Evolutionary conservation across 2,113 vertebrate genomes (phyloP), one percentile per base, ranked within the genome.

Genomic region (Cryptomyrus ogoouensis): DNA sequence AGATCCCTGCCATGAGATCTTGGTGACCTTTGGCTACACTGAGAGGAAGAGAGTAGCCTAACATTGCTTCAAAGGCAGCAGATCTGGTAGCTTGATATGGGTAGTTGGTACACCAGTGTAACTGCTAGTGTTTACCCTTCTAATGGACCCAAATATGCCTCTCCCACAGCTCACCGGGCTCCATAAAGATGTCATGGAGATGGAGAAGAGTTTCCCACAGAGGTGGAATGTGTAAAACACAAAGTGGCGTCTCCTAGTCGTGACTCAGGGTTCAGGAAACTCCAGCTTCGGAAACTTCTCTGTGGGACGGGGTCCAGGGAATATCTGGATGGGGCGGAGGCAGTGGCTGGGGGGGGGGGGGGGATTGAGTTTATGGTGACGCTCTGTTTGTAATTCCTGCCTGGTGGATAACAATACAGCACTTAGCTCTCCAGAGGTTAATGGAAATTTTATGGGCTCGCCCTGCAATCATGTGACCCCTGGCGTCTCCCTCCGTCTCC

Each of bases 381-480:
- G 96, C 97, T 98, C 96, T 98, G 98, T 99, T 98, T 99, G 97
- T 96, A 97, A 97, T 96, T 97, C 97, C 97, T 98, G 98, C 97
- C 98, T 98, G 97, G 96, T 96, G 97, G 97, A 97, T 98, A 97
- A 97, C 98, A 98, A 99, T 97, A 98, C 97, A 96, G 94, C 95
- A 93, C 97, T 98, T 98, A 98, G 98, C 97, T 97, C 97, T 96
- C 96, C 95, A 95, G 92, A 96, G 96, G 97, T 98, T 99, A 99
- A 99, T 99, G 98, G 98, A 99, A 97, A 97, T 99, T 99, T 99
- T 99, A 99, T 97, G 96, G 97, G 97, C 96, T 94, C 95, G 94
- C 95, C 94, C 96, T 95, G 93, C 96, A 95, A 96, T 97, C 97
- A 96, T 96, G 96, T 97, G 97, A 97, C 97, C 97, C 97, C 97